Evolutionary conservation across 2,888 invertebrate genomes (phyloP).

Genomic region (Rhagonycha lutea): DNA sequence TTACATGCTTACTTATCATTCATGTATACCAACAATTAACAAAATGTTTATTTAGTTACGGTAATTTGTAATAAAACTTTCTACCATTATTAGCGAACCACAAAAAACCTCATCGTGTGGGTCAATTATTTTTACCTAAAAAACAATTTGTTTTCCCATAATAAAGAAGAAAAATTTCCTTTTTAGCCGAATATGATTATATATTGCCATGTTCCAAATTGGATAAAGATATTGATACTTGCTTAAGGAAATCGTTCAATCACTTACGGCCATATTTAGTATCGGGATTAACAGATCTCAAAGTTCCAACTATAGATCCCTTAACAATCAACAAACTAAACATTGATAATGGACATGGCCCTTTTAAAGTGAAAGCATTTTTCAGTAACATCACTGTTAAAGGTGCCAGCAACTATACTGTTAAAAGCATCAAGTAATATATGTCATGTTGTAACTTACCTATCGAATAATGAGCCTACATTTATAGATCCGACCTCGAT

Average conservation of each 20-base stretch:
- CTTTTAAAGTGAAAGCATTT: constrained; percentile 72
- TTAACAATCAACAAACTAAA: constrained; percentile 70
- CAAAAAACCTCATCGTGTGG: background rate
- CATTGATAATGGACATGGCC: constrained; percentile 79
- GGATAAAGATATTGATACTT: constrained; percentile 68
- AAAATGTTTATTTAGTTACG: background rate
- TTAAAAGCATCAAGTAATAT: constrained; percentile 69
- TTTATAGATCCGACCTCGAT: constrained; percentile 61
- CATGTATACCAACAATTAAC: background rate
- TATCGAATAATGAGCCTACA: background rate
- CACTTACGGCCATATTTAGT: constrained; percentile 73
- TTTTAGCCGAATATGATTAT: constrained; percentile 74
- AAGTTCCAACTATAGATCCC: constrained; percentile 77
- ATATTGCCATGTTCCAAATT: constrained; percentile 70
- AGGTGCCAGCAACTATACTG: constrained; percentile 77
- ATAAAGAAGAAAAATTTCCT: background rate
- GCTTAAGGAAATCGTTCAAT: constrained; percentile 72
- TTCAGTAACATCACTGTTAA: constrained; percentile 76
- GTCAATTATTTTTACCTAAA: background rate
- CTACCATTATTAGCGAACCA: background rate
- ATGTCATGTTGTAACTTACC: constrained; percentile 5
- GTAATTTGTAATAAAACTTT: background rate
- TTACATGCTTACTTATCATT: background rate
- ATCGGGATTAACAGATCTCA: constrained; percentile 70
- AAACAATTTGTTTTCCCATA: background rate